phyloP scores from a whole-genome alignment of 1,140 invertebrate genomes.

The Pinna nobilis region DNA sequence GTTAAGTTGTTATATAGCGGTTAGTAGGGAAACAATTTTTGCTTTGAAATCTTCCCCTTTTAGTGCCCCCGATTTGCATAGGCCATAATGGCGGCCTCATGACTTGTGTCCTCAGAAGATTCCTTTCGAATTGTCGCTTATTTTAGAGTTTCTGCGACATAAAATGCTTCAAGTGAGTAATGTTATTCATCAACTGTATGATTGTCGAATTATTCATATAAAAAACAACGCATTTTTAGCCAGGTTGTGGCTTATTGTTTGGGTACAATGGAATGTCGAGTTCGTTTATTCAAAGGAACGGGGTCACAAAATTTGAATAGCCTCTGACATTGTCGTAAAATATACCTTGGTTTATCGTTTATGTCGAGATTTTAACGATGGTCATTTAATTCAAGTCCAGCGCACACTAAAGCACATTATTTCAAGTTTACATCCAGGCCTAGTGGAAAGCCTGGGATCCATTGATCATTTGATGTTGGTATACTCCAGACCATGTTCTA shows the following conservation, averaged over 20 bases:
- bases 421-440: not conserved
- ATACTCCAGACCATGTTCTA: not conserved
- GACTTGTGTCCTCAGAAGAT: constrained; percentile 11
- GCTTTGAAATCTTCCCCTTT: constrained; percentile 16
- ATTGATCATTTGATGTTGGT: not conserved
- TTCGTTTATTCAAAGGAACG: constrained; percentile 6
- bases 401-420: too few species aligned
- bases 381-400: too few species aligned
- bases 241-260: not conserved
- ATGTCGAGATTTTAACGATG: not conserved
- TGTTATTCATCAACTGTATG: not conserved
- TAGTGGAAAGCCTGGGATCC: not conserved
- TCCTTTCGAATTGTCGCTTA: not conserved
- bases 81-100: constrained; percentile 44
- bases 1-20: not conserved
- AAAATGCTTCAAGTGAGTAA: not conserved
- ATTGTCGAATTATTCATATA: not conserved
- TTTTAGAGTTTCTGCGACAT: not conserved
- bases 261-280: constrained; percentile 5
- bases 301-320: constrained; percentile 26
- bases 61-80: constrained; percentile 43
- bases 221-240: not conserved
- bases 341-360: not conserved
- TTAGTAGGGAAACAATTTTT: not conserved
- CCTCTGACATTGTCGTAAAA: constrained; percentile 7